These are phyloP conservation scores for Bungarus multicinctus DNA, from an alignment of 2,113 vertebrate species.

Conservation along the genomic window DNA sequence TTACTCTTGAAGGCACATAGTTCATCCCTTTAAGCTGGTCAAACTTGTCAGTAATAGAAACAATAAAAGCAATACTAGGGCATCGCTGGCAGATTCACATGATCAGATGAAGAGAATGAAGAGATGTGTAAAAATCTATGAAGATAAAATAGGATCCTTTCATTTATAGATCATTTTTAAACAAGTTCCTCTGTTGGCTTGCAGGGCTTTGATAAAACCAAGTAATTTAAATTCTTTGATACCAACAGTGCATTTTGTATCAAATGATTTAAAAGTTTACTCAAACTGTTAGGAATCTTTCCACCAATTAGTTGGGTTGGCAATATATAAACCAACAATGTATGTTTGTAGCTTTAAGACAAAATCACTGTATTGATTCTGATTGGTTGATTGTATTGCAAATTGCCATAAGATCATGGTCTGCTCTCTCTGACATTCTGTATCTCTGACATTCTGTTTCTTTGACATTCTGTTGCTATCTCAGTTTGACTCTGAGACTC, in stretches of 20 bases:
- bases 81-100: conserved; percentile 33
- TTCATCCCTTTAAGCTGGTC: conserved; percentile 58
- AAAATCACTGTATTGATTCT: no score
- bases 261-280: neutral
- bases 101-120: conserved; percentile 38
- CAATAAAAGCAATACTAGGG: conserved; percentile 11
- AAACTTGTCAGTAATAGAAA: conserved; percentile 61
- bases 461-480: no score
- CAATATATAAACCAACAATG: no score
- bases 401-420: no score
- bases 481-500: no score
- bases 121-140: neutral
- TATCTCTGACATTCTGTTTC: no score
- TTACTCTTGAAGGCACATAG: conserved; percentile 53
- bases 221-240: neutral
- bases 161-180: conserved; percentile 32
- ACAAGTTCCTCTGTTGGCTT: conserved; percentile 32
- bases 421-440: no score
- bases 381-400: no score
- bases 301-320: no score
- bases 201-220: neutral
- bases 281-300: no score
- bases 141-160: conserved; percentile 33
- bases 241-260: neutral
- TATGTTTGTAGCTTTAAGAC: no score